phyloP scores from a whole-genome alignment of 2,113 vertebrate genomes.

The Podocnemis expansa region DNA sequence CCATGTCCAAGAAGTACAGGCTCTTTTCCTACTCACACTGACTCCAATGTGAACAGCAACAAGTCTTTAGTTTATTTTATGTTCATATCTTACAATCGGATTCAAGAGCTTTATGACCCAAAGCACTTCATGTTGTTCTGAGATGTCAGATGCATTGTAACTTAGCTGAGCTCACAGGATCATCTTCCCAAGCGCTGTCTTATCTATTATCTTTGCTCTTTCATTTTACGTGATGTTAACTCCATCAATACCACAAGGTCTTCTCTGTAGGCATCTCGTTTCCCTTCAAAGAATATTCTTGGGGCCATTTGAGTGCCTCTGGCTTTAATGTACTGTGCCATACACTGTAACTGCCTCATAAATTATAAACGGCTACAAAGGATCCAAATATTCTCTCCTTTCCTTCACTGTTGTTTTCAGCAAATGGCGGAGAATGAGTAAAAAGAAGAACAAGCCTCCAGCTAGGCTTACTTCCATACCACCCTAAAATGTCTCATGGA shows the following conservation, averaged over 20 bases:
- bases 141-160: constrained; percentile 33
- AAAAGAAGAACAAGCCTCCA: constrained; percentile 22
- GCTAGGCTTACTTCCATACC: constrained; percentile 42
- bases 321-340: constrained; percentile 34
- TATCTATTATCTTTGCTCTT: constrained; percentile 52
- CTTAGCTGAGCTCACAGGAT: constrained; percentile 20
- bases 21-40: neutral
- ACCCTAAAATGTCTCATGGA: constrained; percentile 56
- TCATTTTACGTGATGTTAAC: constrained; percentile 39
- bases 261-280: constrained; percentile 44
- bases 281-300: constrained; percentile 26
- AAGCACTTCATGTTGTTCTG: neutral
- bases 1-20: neutral
- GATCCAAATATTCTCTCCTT: constrained; percentile 26
- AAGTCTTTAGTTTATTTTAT: neutral
- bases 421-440: constrained; percentile 30
- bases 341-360: neutral
- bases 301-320: constrained; percentile 14
- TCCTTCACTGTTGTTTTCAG: constrained; percentile 41
- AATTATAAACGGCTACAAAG: constrained; percentile 53
- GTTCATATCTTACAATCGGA: neutral
- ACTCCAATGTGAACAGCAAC: neutral
- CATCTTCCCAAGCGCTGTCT: constrained; percentile 37
- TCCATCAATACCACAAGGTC: neutral
- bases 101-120: constrained; percentile 3